Base-by-base conservation (phyloP, 2,888 invertebrate genomes). In the Latrodectus elegans region DNA sequence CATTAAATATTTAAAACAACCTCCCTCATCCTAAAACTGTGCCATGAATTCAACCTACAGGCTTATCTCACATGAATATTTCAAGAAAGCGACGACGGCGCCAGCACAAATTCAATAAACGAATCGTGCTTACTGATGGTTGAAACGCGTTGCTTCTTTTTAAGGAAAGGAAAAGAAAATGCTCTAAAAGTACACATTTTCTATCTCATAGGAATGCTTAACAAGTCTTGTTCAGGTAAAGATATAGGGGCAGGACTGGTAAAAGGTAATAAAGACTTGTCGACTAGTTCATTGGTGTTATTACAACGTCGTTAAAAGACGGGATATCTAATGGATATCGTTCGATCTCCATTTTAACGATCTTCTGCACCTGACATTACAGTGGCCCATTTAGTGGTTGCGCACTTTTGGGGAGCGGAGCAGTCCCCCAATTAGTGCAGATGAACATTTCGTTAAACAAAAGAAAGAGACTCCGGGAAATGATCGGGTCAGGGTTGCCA, bases 281-380 rank as follows among this genome's bases (percentile, higher is more conserved):
- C 80, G 64, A 11, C 80, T 65, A 72, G 72, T 72, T 72, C 80
- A 80, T 80, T 65, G 22, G 64, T 72, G 71, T 73, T 80, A 80
- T 80, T 80, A 80, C 72, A 80, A 80, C 64, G 51, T 80, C 80
- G 72, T 80, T 80, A 80, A 72, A 55, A 72, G 51, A n/a, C 64
- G 73, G 80, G 72, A 38, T 73, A 80, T 68, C 72, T 80, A 80
- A 80, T 73, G 80, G 80, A 80, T 65, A 72, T 71, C 73, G 71
- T 80, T 80, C 80, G 72, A 80, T 80, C 51, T 73, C 80, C 80
- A 80, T 80, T 80, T 72, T 72, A 72, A 72, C 80, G 72, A 73
- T 49, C 38, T 15, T 51, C 65, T 51, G 55, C 38, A 8, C 60
- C 12, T 76, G 65, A 65, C 76, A 76, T 65, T 65, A 76, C n/a